phyloP scores from a whole-genome alignment of 2,888 invertebrate species.

The Tetramorium bicarinatum region DNA sequence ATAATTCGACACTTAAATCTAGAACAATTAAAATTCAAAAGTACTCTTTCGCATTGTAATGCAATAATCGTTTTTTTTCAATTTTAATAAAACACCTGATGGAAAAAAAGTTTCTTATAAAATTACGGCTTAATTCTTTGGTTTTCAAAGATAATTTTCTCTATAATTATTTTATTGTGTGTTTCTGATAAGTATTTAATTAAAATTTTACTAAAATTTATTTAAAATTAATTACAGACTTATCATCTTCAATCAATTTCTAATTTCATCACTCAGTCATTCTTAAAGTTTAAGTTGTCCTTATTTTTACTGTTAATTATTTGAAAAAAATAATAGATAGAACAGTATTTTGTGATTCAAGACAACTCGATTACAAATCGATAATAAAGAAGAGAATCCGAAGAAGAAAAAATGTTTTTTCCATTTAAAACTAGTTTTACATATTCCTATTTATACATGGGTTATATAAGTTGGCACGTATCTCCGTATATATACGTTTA shows the following conservation, averaged over 20 bases:
- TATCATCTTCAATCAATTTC: too few species aligned
- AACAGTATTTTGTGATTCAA: neutral
- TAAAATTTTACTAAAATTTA: neutral
- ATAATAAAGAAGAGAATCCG: neutral
- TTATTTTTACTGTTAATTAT: neutral
- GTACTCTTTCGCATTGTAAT: neutral
- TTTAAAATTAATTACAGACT: neutral
- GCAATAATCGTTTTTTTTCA: neutral
- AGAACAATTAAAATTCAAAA: constrained; percentile 58
- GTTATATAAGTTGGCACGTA: constrained; percentile 10
- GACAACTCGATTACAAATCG: neutral
- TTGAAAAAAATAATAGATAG: neutral
- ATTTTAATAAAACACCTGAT: neutral
- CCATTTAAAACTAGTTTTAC: neutral
- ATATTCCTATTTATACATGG: neutral
- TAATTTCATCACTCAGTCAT: neutral
- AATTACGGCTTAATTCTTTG: neutral
- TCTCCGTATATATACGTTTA: constrained; percentile 14
- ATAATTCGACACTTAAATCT: constrained; percentile 14
- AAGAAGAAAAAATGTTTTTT: neutral
- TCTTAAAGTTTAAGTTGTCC: neutral
- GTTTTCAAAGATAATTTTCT: neutral
- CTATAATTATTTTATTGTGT: neutral
- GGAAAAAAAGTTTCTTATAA: neutral
- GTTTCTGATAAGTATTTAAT: neutral